Evolutionary conservation across 2,113 vertebrate genomes (phyloP).

Genomic region (Pterocles gutturalis): DNA sequence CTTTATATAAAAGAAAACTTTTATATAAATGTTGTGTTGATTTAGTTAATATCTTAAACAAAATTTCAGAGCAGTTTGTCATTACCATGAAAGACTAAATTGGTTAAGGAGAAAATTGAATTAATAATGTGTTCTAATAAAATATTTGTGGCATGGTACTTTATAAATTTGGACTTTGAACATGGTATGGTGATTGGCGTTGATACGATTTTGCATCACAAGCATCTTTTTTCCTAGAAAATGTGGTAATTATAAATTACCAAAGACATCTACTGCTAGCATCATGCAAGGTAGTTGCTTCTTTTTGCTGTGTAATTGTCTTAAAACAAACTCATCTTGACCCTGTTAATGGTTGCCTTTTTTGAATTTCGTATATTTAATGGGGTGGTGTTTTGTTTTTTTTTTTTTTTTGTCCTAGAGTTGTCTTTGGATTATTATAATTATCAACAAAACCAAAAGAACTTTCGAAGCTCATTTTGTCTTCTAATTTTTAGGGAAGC

Average conservation of each 20-base stretch:
- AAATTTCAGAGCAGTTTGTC: neutral
- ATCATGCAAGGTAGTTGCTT: neutral
- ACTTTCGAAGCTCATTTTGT: neutral
- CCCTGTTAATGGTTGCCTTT: neutral
- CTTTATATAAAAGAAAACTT: neutral
- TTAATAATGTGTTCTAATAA: neutral
- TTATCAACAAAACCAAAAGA: neutral
- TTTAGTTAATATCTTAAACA: neutral
- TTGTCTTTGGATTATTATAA: neutral
- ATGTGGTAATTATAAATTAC: neutral
- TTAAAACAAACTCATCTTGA: neutral
- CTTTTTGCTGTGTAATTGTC: neutral
- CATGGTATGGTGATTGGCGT: neutral
- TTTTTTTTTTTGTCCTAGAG: neutral
- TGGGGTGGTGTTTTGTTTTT: no score
- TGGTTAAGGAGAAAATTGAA: neutral
- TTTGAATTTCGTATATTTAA: neutral
- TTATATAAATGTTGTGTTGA: neutral
- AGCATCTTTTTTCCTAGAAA: neutral
- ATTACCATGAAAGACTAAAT: neutral
- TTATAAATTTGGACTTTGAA: neutral
- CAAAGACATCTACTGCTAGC: neutral
- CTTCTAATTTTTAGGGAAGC: constrained; percentile 88
- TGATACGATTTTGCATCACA: neutral
- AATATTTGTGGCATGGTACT: neutral